Evolutionary conservation across 2,113 vertebrate species (phyloP).

Genomic region (Chaenogobius annularis): DNA sequence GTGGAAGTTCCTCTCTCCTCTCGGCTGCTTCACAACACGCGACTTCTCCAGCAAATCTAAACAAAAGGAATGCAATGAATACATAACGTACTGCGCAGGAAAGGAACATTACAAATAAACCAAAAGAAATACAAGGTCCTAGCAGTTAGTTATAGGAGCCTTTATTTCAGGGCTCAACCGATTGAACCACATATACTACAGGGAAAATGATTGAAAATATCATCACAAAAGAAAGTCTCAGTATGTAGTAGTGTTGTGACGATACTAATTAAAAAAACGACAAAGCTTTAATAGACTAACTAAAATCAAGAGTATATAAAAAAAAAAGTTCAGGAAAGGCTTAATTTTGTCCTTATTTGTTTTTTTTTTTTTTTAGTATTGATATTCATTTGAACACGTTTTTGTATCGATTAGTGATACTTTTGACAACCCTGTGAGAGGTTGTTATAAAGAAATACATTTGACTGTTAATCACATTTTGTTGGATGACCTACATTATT

Average conservation of each 20-base stretch:
- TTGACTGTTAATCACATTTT: conserved; percentile 13
- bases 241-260: too few relatives aligned
- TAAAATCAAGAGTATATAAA: too few relatives aligned
- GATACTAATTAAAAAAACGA: too few relatives aligned
- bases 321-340: too few relatives aligned
- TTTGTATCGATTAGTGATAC: too few relatives aligned
- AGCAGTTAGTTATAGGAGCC: background rate
- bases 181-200: background rate
- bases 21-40: conserved; percentile 93
- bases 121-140: background rate
- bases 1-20: conserved; percentile 98
- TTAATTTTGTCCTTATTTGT: too few relatives aligned
- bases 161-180: background rate
- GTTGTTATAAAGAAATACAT: too few relatives aligned
- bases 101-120: background rate
- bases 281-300: too few relatives aligned
- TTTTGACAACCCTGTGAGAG: too few relatives aligned
- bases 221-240: too few relatives aligned
- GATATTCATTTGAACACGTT: too few relatives aligned
- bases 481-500: background rate
- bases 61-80: conserved; percentile 28
- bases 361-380: too few relatives aligned
- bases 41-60: conserved; percentile 94
- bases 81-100: background rate
- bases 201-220: background rate